A percentile compares a stretch with the other conserved stretches of the same genome.
These are phyloP conservation scores for Actinemys pallida DNA, from an alignment of 2,113 vertebrate species.

Conservation along the genomic window DNA sequence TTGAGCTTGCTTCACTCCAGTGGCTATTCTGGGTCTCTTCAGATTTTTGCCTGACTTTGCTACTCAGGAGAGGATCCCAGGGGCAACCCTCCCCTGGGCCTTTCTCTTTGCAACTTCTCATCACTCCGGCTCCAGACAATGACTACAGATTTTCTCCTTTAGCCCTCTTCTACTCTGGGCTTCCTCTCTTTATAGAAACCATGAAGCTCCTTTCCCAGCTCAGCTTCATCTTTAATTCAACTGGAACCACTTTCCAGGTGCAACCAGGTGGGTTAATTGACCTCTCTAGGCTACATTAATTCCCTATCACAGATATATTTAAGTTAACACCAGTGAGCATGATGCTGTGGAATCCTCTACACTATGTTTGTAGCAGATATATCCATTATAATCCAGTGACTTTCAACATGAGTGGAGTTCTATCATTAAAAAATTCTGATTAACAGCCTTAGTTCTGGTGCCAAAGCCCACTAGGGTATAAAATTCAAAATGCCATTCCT, in stretches of 20 bases:
- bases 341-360: not conserved
- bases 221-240: no score
- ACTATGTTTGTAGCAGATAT: rapidly evolving
- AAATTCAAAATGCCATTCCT: not conserved
- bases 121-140: no score
- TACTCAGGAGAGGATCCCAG: not conserved
- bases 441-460: not conserved
- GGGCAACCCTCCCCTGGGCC: not conserved
- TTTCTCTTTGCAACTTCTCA: no score
- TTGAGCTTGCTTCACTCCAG: not conserved
- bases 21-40: not conserved
- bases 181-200: no score
- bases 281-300: no score
- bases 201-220: no score
- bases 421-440: not conserved
- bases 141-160: no score
- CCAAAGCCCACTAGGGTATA: not conserved
- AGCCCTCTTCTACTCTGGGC: no score
- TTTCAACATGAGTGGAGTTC: not conserved
- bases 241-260: no score
- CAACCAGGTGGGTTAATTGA: no score
- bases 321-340: rapidly evolving
- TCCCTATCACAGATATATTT: not conserved
- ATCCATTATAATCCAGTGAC: not conserved
- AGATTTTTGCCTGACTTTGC: not conserved